These are phyloP conservation scores for Chloroceryle inda DNA, from an alignment of 2,797 vertebrate species.

Conservation along the genomic window DNA sequence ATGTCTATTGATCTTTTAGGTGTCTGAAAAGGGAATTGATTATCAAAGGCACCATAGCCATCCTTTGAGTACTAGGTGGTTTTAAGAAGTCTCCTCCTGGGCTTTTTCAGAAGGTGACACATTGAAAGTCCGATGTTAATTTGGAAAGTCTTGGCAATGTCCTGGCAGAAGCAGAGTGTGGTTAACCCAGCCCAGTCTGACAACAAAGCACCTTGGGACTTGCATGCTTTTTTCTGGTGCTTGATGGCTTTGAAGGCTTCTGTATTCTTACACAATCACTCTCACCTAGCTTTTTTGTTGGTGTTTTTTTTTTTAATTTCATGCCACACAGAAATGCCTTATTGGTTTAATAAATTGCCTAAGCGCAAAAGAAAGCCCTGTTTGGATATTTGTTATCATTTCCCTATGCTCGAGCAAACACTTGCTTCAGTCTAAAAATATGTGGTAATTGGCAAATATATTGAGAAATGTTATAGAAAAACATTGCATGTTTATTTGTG, in stretches of 20 bases:
- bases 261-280: background rate
- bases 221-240: background rate
- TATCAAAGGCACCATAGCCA: background rate
- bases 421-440: slow-evolving; percentile 14
- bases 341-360: slow-evolving; percentile 34
- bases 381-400: slow-evolving; percentile 23
- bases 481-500: background rate
- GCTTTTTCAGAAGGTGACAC: background rate
- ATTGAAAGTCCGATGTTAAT: background rate
- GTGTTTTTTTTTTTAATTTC: background rate
- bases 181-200: background rate
- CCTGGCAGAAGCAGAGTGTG: background rate
- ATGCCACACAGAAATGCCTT: background rate
- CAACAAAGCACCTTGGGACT: background rate
- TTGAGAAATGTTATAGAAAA: background rate
- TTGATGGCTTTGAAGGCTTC: background rate
- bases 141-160: background rate
- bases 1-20: background rate
- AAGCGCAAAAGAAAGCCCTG: background rate
- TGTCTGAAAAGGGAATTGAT: background rate
- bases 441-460: background rate
- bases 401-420: slow-evolving; percentile 3
- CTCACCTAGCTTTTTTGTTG: background rate
- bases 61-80: background rate
- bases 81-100: background rate